Conservation (phyloP, 2,888 invertebrate species). For the Dolichomitus sp. region DNA sequence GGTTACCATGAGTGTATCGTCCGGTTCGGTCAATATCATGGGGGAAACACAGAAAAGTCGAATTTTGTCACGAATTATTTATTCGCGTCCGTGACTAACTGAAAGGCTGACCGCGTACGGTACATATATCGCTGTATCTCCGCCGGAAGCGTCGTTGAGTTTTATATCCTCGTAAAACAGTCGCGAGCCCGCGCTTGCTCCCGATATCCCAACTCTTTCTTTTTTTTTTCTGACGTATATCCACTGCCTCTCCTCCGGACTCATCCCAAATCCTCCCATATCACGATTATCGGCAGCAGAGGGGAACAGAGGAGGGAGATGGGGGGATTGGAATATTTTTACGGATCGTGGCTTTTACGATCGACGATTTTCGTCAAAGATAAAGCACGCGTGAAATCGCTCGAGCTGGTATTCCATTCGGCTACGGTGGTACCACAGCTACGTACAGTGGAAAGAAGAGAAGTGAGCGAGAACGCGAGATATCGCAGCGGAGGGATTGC, state of each 20-base stretch:
- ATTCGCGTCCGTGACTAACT: slow-evolving; percentile 49
- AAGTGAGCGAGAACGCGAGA: slow-evolving; percentile 17
- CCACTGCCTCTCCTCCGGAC: slow-evolving; percentile 16
- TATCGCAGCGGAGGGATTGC: slow-evolving; percentile 32
- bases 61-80: slow-evolving; percentile 56
- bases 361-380: slow-evolving; percentile 62
- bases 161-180: slow-evolving; percentile 66
- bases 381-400: slow-evolving; percentile 62
- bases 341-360: slow-evolving; percentile 61
- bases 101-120: slow-evolving; percentile 36
- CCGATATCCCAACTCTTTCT: slow-evolving; percentile 36
- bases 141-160: slow-evolving; percentile 56
- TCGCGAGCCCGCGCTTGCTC: slow-evolving; percentile 32
- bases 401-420: not conserved
- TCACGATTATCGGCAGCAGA: slow-evolving; percentile 54
- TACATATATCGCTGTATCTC: slow-evolving; percentile 20
- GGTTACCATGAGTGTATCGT: slow-evolving; percentile 10
- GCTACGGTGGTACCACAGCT: not conserved
- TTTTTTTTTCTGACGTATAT: slow-evolving; percentile 37
- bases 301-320: not conserved
- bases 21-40: slow-evolving; percentile 58
- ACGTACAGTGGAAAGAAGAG: slow-evolving; percentile 7
- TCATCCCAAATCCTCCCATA: slow-evolving; percentile 57
- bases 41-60: not conserved
- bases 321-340: slow-evolving; percentile 61